Evolutionary conservation across 1,140 invertebrate genomes (phyloP).

Genomic region (Drosophila parvula): DNA sequence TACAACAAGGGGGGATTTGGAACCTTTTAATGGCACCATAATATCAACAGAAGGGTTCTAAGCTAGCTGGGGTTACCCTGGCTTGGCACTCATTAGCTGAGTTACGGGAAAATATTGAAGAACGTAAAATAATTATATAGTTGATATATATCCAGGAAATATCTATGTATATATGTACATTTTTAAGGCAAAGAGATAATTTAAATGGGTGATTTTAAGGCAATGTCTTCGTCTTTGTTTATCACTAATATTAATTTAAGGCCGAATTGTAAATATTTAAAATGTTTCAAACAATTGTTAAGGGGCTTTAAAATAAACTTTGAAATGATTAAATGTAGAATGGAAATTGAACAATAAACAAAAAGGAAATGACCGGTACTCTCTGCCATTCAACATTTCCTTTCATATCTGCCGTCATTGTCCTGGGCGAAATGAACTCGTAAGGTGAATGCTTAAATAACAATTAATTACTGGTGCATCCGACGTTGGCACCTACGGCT

Average conservation of each 20-base stretch:
- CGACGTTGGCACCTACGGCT: constrained; percentile 29
- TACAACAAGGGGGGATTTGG: background rate
- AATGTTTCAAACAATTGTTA: too few species aligned
- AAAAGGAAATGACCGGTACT: background rate
- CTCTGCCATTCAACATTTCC: background rate
- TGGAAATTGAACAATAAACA: constrained; percentile 2
- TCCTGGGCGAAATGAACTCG: constrained; percentile 32
- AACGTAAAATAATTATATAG: background rate
- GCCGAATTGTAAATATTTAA: too few species aligned
- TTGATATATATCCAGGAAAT: background rate
- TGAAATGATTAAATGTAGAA: background rate
- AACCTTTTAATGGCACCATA: constrained; percentile 19
- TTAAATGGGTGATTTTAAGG: background rate
- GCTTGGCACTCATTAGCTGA: constrained; percentile 12
- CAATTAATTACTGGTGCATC: constrained; percentile 60
- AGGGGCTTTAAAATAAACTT: too few species aligned
- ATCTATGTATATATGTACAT: too few species aligned
- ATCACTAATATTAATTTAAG: too few species aligned
- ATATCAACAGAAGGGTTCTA: constrained; percentile 32
- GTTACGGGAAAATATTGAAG: background rate
- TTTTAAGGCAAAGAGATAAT: too few species aligned
- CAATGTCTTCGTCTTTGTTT: background rate
- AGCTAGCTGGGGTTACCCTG: constrained; percentile 10
- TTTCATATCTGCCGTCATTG: constrained; percentile 27
- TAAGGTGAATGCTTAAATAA: constrained; percentile 62